Evolutionary conservation across 1,140 invertebrate species (phyloP).

Genomic region (Scaptomyza montana): DNA sequence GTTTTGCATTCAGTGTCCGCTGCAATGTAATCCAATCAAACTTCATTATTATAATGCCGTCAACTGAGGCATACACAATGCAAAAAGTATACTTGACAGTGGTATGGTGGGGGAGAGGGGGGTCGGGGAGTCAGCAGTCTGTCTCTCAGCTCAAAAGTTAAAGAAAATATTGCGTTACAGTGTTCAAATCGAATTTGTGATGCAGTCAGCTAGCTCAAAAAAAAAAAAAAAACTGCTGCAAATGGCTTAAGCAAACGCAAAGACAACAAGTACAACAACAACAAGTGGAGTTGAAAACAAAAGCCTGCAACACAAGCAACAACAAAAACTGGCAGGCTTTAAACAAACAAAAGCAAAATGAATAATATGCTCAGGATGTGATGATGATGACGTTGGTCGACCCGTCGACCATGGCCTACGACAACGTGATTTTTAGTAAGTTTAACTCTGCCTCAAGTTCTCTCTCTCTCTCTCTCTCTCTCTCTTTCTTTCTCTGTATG

Average conservation of each 20-base stretch:
- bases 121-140: neutral
- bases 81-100: constrained; percentile 20
- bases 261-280: constrained; percentile 9
- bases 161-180: constrained; percentile 76
- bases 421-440: constrained; percentile 79
- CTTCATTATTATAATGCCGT: constrained; percentile 80
- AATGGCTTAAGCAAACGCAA: constrained; percentile 54
- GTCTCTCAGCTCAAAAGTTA: constrained; percentile 41
- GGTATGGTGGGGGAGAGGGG: neutral
- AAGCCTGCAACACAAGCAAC: constrained; percentile 26
- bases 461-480: constrained; percentile 16
- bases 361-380: constrained; percentile 72
- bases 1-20: constrained; percentile 76
- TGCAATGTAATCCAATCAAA: constrained; percentile 81
- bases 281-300: constrained; percentile 17
- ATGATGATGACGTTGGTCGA: constrained; percentile 56
- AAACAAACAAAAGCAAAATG: constrained; percentile 77
- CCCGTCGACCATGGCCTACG: constrained; percentile 76
- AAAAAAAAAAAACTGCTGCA: constrained; percentile 50
- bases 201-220: constrained; percentile 44
- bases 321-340: constrained; percentile 49
- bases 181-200: constrained; percentile 74
- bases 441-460: constrained; percentile 50
- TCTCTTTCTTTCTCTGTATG: constrained; percentile 22
- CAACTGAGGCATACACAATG: constrained; percentile 73